Evolutionary conservation across 2,113 vertebrate species (phyloP).

Genomic region (Petaurus breviceps): DNA sequence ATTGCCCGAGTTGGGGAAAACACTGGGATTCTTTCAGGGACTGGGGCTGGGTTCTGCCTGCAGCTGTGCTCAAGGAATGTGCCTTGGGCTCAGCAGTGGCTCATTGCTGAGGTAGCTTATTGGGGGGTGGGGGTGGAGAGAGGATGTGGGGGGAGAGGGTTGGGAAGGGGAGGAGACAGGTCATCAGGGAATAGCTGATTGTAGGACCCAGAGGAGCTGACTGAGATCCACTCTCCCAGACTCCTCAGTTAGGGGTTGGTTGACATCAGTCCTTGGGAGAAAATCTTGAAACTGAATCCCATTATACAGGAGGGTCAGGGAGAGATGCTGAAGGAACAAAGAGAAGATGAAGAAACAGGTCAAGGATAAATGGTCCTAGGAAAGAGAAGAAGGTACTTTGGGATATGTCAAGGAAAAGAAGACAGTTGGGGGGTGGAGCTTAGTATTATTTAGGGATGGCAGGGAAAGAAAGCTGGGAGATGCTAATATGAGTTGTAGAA

Average conservation of each 20-base stretch:
- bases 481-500: not conserved
- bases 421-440: too few relatives aligned
- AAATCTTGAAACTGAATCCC: not conserved
- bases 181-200: not conserved
- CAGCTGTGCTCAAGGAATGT: not conserved
- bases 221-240: not conserved
- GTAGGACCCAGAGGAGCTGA: not conserved
- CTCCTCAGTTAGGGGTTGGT: not conserved
- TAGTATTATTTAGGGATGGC: not conserved
- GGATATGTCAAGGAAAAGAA: not conserved
- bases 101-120: not conserved
- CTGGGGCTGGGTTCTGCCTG: not conserved
- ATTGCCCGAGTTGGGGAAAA: not conserved
- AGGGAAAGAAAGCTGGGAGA: not conserved
- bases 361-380: not conserved
- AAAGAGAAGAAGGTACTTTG: not conserved
- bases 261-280: not conserved
- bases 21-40: not conserved
- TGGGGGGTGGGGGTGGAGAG: not conserved
- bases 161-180: not conserved
- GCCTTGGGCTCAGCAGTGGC: not conserved
- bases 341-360: not conserved
- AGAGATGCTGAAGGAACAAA: not conserved
- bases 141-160: not conserved
- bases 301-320: not conserved